Evolutionary conservation across 2,888 invertebrate genomes (phyloP), one percentile per base, ranked within the genome.

Genomic region (Lamellibrachia columna): DNA sequence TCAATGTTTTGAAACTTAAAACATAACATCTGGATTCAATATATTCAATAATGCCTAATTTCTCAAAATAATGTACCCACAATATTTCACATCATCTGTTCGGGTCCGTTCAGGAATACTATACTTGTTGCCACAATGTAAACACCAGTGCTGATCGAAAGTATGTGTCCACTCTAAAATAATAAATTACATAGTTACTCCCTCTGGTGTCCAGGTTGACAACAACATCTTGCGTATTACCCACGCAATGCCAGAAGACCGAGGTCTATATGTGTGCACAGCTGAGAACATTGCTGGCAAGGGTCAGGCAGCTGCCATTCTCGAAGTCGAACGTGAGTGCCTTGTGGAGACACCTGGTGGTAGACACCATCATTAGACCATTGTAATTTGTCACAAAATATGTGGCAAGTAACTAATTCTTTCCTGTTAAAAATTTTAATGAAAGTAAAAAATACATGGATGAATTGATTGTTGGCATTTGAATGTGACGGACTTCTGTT

Each of bases 191-290:
- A n/a, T 40, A 55, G 7, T 92, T 90, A 11, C 4, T 90, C 93
- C 15, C 92, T 75, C 75, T 75, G 75, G 75, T 75, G 75, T 6
- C 22, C 75, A 96, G 96, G 94, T 95, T 2, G 94, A 94, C 92
- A 95, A 96, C 22, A 95, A 95, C 58, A 93, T 95, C 6, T 93
- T 96, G 92, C 94, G 96, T 58, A 96, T 96, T 92, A 95, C 95
- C 9, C 94, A 95, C 55, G 96, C 96, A 1, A 95, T 94, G 52
- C 94, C 96, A 22, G 97, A 95, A 7, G 99, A 99, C 96, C 97
- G 98, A 92, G 99, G 99, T 22, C 97, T 98, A 92, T 99, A 99
- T 95, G 97, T 98, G 9, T 99, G 99, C 95, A 97, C 97, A 28
- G 98, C 98, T 0, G 97, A 98, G 93, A 97, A 97, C 93, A 96